Percentiles rank a stretch among this genome's conserved stretches.
These are phyloP conservation scores for Drosophila truncata DNA, from an alignment of 1,140 invertebrate species.

Conservation along the genomic window DNA sequence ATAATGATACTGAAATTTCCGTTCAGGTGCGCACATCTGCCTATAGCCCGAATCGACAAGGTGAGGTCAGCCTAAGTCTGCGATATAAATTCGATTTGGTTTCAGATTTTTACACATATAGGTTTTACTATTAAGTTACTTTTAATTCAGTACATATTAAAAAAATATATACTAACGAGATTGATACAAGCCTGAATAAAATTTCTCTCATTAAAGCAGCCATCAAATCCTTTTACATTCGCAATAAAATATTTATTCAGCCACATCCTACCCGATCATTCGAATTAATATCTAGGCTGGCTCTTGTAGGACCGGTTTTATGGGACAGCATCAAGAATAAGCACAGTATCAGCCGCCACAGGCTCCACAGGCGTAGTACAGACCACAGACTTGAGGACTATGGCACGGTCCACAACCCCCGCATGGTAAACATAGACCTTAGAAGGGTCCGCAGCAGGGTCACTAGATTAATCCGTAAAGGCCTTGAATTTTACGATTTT, in stretches of 20 bases:
- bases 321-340: slow-evolving; percentile 15
- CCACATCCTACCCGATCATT: not conserved
- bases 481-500: too few relatives aligned
- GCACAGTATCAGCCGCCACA: too few relatives aligned
- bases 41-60: not conserved
- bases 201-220: not conserved
- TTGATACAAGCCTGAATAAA: not conserved
- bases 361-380: too few relatives aligned
- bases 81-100: not conserved
- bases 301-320: not conserved
- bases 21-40: slow-evolving; percentile 14
- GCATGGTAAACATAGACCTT: slow-evolving; percentile 2
- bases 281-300: not conserved
- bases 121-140: not conserved
- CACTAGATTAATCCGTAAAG: slow-evolving; percentile 18
- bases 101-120: not conserved
- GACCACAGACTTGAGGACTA: slow-evolving; percentile 27
- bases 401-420: slow-evolving; percentile 14
- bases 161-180: not conserved
- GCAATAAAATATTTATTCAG: not conserved
- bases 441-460: slow-evolving; percentile 11
- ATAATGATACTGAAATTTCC: slow-evolving; percentile 41
- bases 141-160: not conserved
- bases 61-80: not conserved
- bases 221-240: not conserved